Conservation (phyloP, 1,140 invertebrate species). For the Eumaeus atala region DNA sequence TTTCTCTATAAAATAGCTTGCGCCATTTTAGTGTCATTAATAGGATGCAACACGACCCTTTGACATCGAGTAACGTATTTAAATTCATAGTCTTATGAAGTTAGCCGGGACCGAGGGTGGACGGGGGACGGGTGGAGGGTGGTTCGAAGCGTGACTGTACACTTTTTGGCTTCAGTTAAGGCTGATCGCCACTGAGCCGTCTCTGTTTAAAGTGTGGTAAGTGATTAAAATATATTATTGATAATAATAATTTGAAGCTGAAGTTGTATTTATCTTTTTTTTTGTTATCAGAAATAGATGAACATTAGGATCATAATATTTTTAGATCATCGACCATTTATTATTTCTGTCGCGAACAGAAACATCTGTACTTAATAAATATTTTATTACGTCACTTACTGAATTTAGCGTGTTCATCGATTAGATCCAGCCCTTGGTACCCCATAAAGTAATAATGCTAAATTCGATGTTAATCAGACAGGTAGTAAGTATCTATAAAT, state of each 20-base stretch:
- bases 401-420: too few species aligned
- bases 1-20: constrained; percentile 5
- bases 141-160: constrained; percentile 63
- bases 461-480: too few species aligned
- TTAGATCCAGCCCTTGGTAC: too few species aligned
- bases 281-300: too few species aligned
- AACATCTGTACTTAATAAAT: too few species aligned
- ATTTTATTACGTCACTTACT: too few species aligned
- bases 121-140: constrained; percentile 26
- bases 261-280: too few species aligned
- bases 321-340: too few species aligned
- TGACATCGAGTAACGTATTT: constrained; percentile 72
- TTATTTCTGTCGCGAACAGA: too few species aligned
- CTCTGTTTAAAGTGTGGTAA: constrained; percentile 28
- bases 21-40: constrained; percentile 36
- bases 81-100: constrained; percentile 73
- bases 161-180: constrained; percentile 71
- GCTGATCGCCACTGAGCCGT: constrained; percentile 57
- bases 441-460: too few species aligned
- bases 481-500: too few species aligned
- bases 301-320: too few species aligned
- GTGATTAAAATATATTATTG: constrained; percentile 22
- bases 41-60: constrained; percentile 59
- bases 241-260: neutral
- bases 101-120: constrained; percentile 40